These are phyloP conservation scores for Rotaria macrura DNA, from an alignment of 2,888 invertebrate species.

Conservation along the genomic window DNA sequence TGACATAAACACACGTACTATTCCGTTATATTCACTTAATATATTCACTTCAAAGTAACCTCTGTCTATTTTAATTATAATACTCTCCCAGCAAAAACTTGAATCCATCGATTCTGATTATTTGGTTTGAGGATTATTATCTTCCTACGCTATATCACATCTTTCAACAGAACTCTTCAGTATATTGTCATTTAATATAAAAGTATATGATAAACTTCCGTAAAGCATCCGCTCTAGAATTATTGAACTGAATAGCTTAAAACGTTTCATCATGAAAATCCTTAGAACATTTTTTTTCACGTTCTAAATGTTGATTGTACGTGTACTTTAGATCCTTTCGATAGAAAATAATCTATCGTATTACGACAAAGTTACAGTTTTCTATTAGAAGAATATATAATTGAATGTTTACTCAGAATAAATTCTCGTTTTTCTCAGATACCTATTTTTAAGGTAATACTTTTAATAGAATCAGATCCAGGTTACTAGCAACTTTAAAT, in stretches of 20 bases:
- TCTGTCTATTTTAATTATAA: too few relatives aligned
- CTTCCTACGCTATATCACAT: neutral
- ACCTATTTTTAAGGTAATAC: too few relatives aligned
- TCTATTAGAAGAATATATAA: neutral
- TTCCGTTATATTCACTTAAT: neutral
- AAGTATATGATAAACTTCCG: neutral
- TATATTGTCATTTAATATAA: neutral
- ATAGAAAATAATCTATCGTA: neutral
- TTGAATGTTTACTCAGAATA: neutral
- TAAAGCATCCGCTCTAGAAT: neutral
- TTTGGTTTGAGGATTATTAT: neutral
- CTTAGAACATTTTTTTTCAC: neutral
- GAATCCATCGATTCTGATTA: neutral
- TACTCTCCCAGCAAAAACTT: neutral
- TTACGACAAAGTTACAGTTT: neutral
- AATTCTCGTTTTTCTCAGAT: too few relatives aligned
- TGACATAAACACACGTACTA: neutral
- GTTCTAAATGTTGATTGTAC: neutral
- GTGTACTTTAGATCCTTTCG: neutral
- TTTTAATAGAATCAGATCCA: too few relatives aligned
- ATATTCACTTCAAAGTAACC: too few relatives aligned
- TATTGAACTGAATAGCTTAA: neutral
- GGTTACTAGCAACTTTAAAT: too few relatives aligned
- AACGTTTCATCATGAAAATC: neutral
- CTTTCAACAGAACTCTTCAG: neutral